Conservation (phyloP, 2,888 invertebrate genomes). For the Seira musarum region DNA sequence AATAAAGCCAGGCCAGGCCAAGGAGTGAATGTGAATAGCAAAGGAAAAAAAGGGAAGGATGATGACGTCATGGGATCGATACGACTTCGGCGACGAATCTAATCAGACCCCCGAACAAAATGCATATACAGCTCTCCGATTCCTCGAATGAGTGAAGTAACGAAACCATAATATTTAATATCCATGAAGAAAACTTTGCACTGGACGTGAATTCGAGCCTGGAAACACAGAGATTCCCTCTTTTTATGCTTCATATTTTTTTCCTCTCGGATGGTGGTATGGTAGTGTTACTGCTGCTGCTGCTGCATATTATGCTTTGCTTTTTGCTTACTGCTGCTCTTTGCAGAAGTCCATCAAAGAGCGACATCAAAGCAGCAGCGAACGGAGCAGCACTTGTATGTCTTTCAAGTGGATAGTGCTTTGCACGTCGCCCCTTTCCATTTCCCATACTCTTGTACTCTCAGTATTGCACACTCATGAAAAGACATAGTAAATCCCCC, state of each 20-base stretch:
- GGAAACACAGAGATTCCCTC: not conserved
- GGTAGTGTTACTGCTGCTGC: no score
- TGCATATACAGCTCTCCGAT: not conserved
- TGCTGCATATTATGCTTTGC: no score
- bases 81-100: conserved; percentile 52
- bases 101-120: conserved; percentile 38
- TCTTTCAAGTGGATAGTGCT: no score
- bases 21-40: conserved; percentile 37
- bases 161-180: not conserved
- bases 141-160: not conserved
- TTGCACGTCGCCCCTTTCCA: not conserved
- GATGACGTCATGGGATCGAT: conserved; percentile 61
- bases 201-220: not conserved
- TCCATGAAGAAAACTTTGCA: not conserved
- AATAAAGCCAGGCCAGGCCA: no score
- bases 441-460: no score
- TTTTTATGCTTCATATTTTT: not conserved
- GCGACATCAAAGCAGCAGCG: not conserved
- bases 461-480: no score
- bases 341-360: not conserved
- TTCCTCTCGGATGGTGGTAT: no score
- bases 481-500: not conserved
- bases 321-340: no score
- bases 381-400: no score
- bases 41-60: conserved; percentile 31